Percentiles rank a stretch among this genome's conserved stretches.
These are phyloP conservation scores for Cheilosia impressa DNA, from an alignment of 2,888 invertebrate species.

Conservation along the genomic window DNA sequence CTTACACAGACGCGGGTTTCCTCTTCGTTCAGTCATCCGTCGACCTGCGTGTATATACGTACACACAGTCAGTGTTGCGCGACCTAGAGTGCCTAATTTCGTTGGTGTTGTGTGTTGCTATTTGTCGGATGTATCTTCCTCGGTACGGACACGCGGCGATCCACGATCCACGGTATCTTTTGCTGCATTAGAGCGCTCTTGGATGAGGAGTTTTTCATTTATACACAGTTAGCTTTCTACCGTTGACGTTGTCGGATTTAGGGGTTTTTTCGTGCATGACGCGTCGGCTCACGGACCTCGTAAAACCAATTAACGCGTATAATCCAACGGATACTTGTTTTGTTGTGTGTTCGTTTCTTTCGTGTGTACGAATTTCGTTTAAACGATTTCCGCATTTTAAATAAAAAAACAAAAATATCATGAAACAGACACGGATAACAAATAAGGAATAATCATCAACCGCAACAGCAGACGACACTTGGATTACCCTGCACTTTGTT, in stretches of 20 bases:
- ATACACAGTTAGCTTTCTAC: slow-evolving; percentile 84
- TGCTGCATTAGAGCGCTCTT: slow-evolving; percentile 67
- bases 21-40: slow-evolving; percentile 33
- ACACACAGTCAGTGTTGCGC: slow-evolving; percentile 61
- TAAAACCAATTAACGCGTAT: slow-evolving; percentile 66
- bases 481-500: slow-evolving; percentile 58
- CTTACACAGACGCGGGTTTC: slow-evolving; percentile 28
- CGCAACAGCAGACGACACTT: slow-evolving; percentile 45
- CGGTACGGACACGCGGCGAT: slow-evolving; percentile 72
- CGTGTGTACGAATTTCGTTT: slow-evolving; percentile 57
- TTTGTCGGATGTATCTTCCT: slow-evolving; percentile 76
- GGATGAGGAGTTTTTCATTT: slow-evolving; percentile 81
- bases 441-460: slow-evolving; percentile 78
- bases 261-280: slow-evolving; percentile 77
- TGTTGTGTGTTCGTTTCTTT: slow-evolving; percentile 23
- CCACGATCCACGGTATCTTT: slow-evolving; percentile 67
- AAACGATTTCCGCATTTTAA: slow-evolving; percentile 57
- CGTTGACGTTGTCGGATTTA: slow-evolving; percentile 84
- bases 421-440: slow-evolving; percentile 77
- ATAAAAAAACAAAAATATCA: slow-evolving; percentile 51
- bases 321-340: slow-evolving; percentile 28
- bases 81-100: slow-evolving; percentile 73
- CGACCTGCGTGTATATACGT: slow-evolving; percentile 11
- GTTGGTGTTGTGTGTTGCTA: slow-evolving; percentile 69
- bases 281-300: slow-evolving; percentile 64